A percentile compares a stretch with the other conserved stretches of the same genome.
phyloP scores from a whole-genome alignment of 2,113 vertebrate genomes.

The Albula glossodonta region DNA sequence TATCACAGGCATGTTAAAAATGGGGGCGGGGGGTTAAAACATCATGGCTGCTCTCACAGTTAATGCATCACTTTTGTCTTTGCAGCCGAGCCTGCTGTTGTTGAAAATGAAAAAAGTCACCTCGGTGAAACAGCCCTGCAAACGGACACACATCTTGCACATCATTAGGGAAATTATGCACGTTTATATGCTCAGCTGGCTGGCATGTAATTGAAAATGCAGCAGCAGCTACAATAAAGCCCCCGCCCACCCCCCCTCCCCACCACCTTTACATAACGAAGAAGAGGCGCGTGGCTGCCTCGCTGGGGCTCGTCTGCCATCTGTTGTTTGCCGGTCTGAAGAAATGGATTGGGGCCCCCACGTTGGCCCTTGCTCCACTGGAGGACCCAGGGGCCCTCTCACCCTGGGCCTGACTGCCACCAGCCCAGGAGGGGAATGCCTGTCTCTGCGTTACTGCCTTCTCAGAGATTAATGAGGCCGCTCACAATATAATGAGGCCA shows the following conservation, averaged over 20 bases:
- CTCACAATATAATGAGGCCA: constrained; percentile 18
- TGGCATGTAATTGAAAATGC: constrained; percentile 47
- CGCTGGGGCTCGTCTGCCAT: constrained; percentile 43
- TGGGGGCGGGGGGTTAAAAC: not conserved
- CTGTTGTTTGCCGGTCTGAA: constrained; percentile 47
- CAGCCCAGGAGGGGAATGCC: not conserved
- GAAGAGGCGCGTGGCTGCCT: constrained; percentile 15
- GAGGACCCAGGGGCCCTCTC: not conserved
- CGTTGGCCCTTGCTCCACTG: not conserved
- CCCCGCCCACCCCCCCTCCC: constrained; percentile 22
- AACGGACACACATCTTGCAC: constrained; percentile 33
- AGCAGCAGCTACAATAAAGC: constrained; percentile 25
- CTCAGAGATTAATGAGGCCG: constrained; percentile 34
- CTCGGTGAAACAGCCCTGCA: constrained; percentile 16
- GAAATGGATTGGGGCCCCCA: constrained; percentile 22
- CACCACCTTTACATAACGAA: constrained; percentile 24
- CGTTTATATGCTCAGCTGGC: constrained; percentile 48
- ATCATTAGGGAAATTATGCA: constrained; percentile 50
- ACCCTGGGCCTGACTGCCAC: not conserved
- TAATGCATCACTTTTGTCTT: constrained; percentile 20
- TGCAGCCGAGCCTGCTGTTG: constrained; percentile 18
- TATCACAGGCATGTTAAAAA: not conserved
- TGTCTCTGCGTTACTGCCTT: constrained; percentile 12
- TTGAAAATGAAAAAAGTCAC: not conserved
- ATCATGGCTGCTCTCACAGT: constrained; percentile 31